These are phyloP conservation scores for Sceliomorpha sp. DNA, from an alignment of 2,888 invertebrate species.

Conservation along the genomic window DNA sequence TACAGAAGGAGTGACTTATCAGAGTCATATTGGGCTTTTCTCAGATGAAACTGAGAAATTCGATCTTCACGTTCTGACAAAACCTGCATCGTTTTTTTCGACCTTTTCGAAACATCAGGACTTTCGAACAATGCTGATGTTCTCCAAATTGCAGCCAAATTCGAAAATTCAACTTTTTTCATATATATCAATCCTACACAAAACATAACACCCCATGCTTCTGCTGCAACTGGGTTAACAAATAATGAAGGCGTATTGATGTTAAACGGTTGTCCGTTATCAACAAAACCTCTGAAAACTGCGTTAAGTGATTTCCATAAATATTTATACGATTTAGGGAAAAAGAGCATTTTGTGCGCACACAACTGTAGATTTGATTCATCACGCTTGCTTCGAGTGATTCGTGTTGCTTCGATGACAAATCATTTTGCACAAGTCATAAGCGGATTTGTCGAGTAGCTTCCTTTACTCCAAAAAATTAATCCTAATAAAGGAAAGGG, in stretches of 20 bases:
- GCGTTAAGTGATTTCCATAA: slow-evolving; percentile 32
- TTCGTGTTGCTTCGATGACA: slow-evolving; percentile 20
- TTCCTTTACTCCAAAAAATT: slow-evolving; percentile 24
- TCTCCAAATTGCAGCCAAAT: slow-evolving; percentile 30
- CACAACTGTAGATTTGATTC: slow-evolving; percentile 44
- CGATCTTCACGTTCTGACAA: too few relatives aligned
- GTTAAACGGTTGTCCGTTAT: slow-evolving; percentile 5
- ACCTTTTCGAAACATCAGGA: too few relatives aligned
- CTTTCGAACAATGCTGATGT: slow-evolving; percentile 12
- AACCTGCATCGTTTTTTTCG: too few relatives aligned
- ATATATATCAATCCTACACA: slow-evolving; percentile 39
- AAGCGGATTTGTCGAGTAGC: slow-evolving; percentile 36
- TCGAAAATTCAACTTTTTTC: slow-evolving; percentile 17
- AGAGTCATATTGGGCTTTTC: slow-evolving; percentile 10
- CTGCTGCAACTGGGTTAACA: slow-evolving; percentile 12
- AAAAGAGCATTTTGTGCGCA: slow-evolving; percentile 29
- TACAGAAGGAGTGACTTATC: slow-evolving; percentile 14
- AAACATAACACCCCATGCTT: slow-evolving; percentile 19
- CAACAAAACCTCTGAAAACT: slow-evolving; percentile 19
- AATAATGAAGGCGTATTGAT: slow-evolving; percentile 1
- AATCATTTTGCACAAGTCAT: slow-evolving; percentile 25
- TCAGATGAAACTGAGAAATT: background rate
- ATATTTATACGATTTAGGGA: slow-evolving; percentile 17
- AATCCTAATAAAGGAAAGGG: slow-evolving; percentile 26
- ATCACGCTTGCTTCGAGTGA: slow-evolving; percentile 16